phyloP scores from a whole-genome alignment of 1,140 invertebrate species.

The Oryctes rhinoceros region DNA sequence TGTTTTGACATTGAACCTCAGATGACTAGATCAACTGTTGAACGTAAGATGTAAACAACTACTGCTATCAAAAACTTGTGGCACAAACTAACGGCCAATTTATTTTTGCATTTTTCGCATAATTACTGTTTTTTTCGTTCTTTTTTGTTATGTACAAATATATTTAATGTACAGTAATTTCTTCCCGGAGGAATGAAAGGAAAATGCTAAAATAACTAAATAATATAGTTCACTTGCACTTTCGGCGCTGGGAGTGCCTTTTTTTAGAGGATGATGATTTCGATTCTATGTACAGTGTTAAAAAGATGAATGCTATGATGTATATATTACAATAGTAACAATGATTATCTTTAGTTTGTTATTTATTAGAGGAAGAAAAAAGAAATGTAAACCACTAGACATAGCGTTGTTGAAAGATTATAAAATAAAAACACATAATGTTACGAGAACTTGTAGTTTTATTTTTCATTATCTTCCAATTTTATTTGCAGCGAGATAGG shows the following conservation, averaged over 20 bases:
- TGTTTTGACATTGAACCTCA: too few species aligned
- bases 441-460: conserved; percentile 35
- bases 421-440: conserved; percentile 36
- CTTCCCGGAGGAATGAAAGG: background rate
- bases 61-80: too few species aligned
- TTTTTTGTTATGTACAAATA: conserved; percentile 28
- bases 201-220: conserved; percentile 19
- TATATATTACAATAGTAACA: conserved; percentile 29
- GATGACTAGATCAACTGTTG: too few species aligned
- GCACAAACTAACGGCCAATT: background rate
- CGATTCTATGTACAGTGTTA: conserved; percentile 40
- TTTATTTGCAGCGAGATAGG: too few species aligned
- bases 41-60: too few species aligned
- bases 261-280: conserved; percentile 19
- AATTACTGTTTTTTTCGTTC: conserved; percentile 13
- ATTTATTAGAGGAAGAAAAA: conserved; percentile 37
- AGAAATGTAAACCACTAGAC: conserved; percentile 39
- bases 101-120: conserved; percentile 3
- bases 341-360: conserved; percentile 39
- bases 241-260: conserved; percentile 12
- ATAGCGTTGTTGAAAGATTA: conserved; percentile 41
- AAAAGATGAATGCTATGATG: conserved; percentile 37
- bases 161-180: conserved; percentile 16
- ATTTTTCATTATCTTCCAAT: background rate
- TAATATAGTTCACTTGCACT: conserved; percentile 10